phyloP scores from a whole-genome alignment of 2,113 vertebrate genomes.

The Semnornis frantzii region DNA sequence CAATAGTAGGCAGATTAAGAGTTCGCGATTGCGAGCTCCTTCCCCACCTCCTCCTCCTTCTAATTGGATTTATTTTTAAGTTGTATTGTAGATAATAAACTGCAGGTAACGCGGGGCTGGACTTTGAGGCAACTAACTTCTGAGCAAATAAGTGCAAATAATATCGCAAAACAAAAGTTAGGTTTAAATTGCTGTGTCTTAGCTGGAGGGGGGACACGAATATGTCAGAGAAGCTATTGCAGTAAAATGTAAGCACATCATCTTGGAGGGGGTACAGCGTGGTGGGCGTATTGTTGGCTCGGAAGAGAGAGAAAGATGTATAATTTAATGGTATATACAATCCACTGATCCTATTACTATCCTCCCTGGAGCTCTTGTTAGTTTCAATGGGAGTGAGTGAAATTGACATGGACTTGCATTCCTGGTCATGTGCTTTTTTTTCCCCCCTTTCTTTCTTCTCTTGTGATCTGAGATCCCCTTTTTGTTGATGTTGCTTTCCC shows the following conservation, averaged over 20 bases:
- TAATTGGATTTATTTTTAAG: slow-evolving; percentile 76
- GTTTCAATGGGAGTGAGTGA: slow-evolving; percentile 88
- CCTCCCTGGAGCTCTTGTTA: slow-evolving; percentile 86
- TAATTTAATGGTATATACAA: slow-evolving; percentile 92
- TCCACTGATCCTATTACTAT: slow-evolving; percentile 87
- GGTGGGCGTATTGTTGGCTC: slow-evolving; percentile 90
- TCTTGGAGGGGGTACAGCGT: slow-evolving; percentile 81
- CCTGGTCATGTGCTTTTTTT: slow-evolving; percentile 84
- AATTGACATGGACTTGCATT: slow-evolving; percentile 93
- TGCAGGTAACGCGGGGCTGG: slow-evolving; percentile 72
- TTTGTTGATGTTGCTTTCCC: slow-evolving; percentile 84
- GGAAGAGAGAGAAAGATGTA: slow-evolving; percentile 87
- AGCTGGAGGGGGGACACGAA: slow-evolving; percentile 58
- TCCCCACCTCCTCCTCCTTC: slow-evolving; percentile 45
- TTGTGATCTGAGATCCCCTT: slow-evolving; percentile 85
- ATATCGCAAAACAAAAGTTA: slow-evolving; percentile 84
- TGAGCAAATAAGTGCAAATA: slow-evolving; percentile 81
- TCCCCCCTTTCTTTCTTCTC: slow-evolving; percentile 80
- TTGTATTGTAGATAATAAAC: slow-evolving; percentile 73
- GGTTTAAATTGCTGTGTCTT: slow-evolving; percentile 75
- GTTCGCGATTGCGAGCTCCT: slow-evolving; percentile 76
- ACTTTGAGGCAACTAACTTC: slow-evolving; percentile 83
- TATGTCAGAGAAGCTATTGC: slow-evolving; percentile 84
- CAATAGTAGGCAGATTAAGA: slow-evolving; percentile 81
- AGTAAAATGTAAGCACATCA: slow-evolving; percentile 88